Evolutionary conservation across 2,113 vertebrate species (phyloP), one percentile per base, ranked within the genome.

Genomic region (Galbula dea): DNA sequence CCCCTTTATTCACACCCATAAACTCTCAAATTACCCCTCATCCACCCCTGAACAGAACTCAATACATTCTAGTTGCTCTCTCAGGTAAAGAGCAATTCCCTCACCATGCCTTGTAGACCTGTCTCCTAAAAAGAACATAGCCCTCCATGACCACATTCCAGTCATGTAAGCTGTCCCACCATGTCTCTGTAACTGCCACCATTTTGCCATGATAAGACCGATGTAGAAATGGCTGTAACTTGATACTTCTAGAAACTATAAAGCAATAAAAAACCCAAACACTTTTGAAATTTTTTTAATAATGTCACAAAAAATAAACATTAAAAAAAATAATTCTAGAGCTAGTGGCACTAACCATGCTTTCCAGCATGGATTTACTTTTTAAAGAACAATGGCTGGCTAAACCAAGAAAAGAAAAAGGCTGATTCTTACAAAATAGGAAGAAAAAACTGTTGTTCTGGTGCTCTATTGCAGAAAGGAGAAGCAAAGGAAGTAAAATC

Each of bases 191-290:
- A n/a, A n/a, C n/a, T n/a, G n/a, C n/a, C n/a, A n/a, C n/a, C n/a
- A n/a, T n/a, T 76, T 63, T 79, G 36, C 23, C 2, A 11, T 14
- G 15, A 9, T 48, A 11, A 78, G 12, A 15, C 6, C 34, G 13
- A 16, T 46, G 6, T 34, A 72, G 22, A 84, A 54, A 78, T 0
- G 5, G 0, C 3, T 14, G 2, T 55, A 37, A 23, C 21, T 37
- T 46, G 4, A 73, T 68, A 58, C 4, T 39, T 55, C 20, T 32
- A 46, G 20, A 52, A 63, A 59, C 3, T 27, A 34, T 22, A 59
- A 48, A 16, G 10, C 2, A 72, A 63, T n/a, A 6, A 72, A 72
- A n/a, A 83, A 39, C 7, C 1, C 12, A 43, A 55, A 19, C 6
- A 61, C 4, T 71, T 73, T 51, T n/a, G 16, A 32, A 55, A 15